Evolutionary conservation across 2,888 invertebrate genomes (phyloP).

Genomic region (Cacoxenus indagator): DNA sequence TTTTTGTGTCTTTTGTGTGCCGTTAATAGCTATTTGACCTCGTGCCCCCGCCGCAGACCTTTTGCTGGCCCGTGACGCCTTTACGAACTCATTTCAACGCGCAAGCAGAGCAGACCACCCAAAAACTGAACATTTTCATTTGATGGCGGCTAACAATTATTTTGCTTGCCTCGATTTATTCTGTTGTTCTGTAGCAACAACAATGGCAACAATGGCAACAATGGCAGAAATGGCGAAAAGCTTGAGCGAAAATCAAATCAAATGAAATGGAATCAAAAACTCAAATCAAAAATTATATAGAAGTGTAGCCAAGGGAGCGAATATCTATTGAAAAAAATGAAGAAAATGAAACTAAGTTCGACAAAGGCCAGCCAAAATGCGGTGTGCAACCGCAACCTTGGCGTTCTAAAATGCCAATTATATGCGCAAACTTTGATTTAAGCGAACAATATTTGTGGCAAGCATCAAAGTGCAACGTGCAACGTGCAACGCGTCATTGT

Average conservation of each 20-base stretch:
- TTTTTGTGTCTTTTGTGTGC: background rate
- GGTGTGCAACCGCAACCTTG: slow-evolving; percentile 44
- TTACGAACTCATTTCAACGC: background rate
- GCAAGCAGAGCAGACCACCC: background rate
- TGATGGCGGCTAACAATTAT: background rate
- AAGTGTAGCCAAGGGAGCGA: background rate
- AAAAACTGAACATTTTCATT: background rate
- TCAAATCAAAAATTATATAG: slow-evolving; percentile 7
- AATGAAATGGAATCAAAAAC: background rate
- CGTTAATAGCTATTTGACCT: slow-evolving; percentile 2
- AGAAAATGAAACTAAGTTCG: background rate
- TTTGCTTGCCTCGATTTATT: background rate
- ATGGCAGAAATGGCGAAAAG: background rate
- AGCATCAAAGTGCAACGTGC: background rate
- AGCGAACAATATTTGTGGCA: background rate
- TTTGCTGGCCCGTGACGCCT: background rate
- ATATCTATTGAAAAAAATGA: too few species aligned
- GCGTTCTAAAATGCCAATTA: slow-evolving; percentile 61
- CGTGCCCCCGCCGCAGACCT: background rate
- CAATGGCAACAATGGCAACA: background rate
- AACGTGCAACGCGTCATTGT: slow-evolving; percentile 8
- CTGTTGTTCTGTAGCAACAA: background rate
- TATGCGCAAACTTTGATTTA: slow-evolving; percentile 31
- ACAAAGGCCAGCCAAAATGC: background rate
- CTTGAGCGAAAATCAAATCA: background rate